Conservation (phyloP, 2,797 vertebrate genomes). For the Valencia hispanica region DNA sequence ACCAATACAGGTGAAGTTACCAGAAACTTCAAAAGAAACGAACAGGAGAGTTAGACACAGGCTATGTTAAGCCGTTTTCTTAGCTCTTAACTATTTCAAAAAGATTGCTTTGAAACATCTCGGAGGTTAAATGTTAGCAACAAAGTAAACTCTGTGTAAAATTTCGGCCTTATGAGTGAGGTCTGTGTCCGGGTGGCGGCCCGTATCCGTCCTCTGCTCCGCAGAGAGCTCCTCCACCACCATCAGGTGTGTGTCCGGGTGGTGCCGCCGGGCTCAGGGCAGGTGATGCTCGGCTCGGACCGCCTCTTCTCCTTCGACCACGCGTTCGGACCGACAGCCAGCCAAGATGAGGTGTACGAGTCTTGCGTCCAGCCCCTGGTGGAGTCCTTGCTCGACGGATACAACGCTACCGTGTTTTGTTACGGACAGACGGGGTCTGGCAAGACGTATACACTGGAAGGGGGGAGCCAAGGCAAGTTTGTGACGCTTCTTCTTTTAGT, state of each 20-base stretch:
- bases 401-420: conserved; percentile 91
- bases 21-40: background rate
- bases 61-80: background rate
- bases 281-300: conserved; percentile 85
- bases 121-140: background rate
- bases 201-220: conserved; percentile 89
- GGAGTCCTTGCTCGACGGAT: conserved; percentile 83
- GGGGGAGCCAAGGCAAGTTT: conserved; percentile 82
- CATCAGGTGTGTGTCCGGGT: conserved; percentile 86
- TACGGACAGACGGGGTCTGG: conserved; percentile 94
- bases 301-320: conserved; percentile 88
- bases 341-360: conserved; percentile 87
- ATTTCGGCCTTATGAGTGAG: conserved; percentile 79
- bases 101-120: background rate
- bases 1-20: conserved; percentile 22
- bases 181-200: conserved; percentile 89
- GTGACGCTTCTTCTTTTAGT: background rate
- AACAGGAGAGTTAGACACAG: background rate
- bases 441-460: conserved; percentile 92
- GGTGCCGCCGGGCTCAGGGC: conserved; percentile 81
- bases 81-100: background rate
- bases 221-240: conserved; percentile 86
- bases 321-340: conserved; percentile 86
- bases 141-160: background rate
- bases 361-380: conserved; percentile 87